phyloP scores from a whole-genome alignment of 2,113 vertebrate genomes.

The Sminthopsis crassicaudata region DNA sequence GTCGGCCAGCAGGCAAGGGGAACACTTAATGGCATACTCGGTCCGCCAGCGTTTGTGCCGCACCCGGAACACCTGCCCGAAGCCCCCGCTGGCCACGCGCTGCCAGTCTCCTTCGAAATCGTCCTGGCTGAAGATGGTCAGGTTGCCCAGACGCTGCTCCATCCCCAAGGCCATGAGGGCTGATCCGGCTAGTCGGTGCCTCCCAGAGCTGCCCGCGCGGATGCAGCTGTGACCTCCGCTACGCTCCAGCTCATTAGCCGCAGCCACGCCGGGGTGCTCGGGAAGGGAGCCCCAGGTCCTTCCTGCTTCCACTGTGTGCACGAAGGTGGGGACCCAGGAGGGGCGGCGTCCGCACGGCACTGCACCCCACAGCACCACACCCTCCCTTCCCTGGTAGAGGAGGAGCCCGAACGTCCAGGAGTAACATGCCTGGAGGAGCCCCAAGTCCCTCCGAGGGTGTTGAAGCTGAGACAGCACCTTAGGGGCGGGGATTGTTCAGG shows the following conservation, averaged over 20 bases:
- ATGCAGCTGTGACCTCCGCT: not conserved
- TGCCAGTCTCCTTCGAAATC: conserved; percentile 90
- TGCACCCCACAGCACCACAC: not conserved
- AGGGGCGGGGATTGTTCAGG: not conserved
- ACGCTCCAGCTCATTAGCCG: not conserved
- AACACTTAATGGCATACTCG: conserved; percentile 86
- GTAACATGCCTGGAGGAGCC: not conserved
- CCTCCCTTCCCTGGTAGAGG: not conserved
- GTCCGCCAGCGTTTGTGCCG: conserved; percentile 87
- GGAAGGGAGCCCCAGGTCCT: not conserved
- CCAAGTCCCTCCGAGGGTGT: not conserved
- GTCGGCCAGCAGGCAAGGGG: conserved; percentile 74
- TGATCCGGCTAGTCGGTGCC: rapidly evolving
- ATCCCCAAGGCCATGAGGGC: conserved; percentile 33
- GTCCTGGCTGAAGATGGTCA: conserved; percentile 83
- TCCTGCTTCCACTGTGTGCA: not conserved
- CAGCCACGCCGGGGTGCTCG: not conserved
- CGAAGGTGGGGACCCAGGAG: not conserved
- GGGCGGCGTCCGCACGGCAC: not conserved
- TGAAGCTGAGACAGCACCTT: not conserved
- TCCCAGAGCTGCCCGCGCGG: not conserved
- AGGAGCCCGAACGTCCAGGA: not conserved
- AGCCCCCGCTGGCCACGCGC: conserved; percentile 86
- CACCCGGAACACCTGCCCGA: conserved; percentile 89
- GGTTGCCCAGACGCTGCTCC: conserved; percentile 49